Evolutionary conservation across 1,140 invertebrate species (phyloP), one percentile per base, ranked within the genome.

Genomic region (Batillaria attramentaria): DNA sequence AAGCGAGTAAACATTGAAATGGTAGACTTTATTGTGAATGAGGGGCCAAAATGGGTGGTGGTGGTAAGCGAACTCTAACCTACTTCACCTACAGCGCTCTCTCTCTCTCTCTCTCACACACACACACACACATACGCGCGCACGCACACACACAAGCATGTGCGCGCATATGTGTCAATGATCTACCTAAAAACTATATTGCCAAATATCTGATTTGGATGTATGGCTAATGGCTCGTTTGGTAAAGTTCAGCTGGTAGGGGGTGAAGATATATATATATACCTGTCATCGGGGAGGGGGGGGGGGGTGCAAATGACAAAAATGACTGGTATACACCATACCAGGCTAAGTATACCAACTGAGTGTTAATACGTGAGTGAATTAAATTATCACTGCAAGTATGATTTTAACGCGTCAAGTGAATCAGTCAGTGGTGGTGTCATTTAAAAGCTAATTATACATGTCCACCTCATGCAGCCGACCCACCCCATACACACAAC

Each of bases 41-140:
- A 85, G 69, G 79, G 62, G 0, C 84, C 83, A 20, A 85, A 80
- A 41, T 84, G 83, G 83, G 41, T 83, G 69, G 50, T 84, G 77
- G 60, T 85, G 72, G 84, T 85, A 79, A 74, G 82, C 72, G 18
- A 37, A 33, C 39, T 62, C 37, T 66, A 46, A 20, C 31, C 28
- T 13, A 24, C 62, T 24, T 50, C 41, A 4, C 18, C n/a, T 20
- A 13, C 20, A 50, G 35, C 20, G 20, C 46, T 31, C 43, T 42
- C 18, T 72, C 39, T 42, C 37, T 42, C 68, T 72, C 68, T 42
- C 68, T 72, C 37, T 72, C 68, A 42, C 39, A 42, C 42, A 42
- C 42, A 42, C 39, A 42, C 37, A 42, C 42, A 37, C 68, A 31
- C 24, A 46, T 41, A 46, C 57, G 37, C 10, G 31, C 35, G 35